These are phyloP conservation scores for Harpagifer antarcticus DNA, from an alignment of 2,797 vertebrate species.

Conservation along the genomic window DNA sequence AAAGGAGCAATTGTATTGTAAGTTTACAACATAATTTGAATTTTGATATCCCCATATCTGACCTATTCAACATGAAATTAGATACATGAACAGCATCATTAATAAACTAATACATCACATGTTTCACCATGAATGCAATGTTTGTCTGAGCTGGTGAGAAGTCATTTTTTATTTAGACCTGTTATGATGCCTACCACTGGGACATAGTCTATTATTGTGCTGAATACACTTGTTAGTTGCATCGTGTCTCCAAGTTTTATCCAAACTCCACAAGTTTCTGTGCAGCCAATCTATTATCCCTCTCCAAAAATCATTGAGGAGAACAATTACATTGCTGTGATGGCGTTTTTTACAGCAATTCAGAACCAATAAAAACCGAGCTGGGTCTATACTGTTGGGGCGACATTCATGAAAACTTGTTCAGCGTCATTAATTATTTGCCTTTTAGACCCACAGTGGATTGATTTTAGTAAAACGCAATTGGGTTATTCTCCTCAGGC, in stretches of 20 bases:
- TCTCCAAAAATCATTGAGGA: neutral
- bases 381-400: constrained; percentile 17
- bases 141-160: constrained; percentile 16
- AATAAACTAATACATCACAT: constrained; percentile 25
- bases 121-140: constrained; percentile 12
- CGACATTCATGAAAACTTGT: constrained; percentile 43
- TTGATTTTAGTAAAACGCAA: constrained; percentile 46
- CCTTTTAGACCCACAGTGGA: constrained; percentile 36
- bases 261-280: neutral
- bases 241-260: constrained; percentile 27
- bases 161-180: constrained; percentile 16
- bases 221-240: constrained; percentile 36
- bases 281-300: neutral
- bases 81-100: constrained; percentile 30
- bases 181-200: constrained; percentile 3
- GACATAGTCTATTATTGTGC: constrained; percentile 5
- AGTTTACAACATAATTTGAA: constrained; percentile 38
- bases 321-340: constrained; percentile 32
- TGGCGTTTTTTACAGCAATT: constrained; percentile 22
- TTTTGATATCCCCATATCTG: constrained; percentile 58
- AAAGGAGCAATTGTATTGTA: constrained; percentile 2
- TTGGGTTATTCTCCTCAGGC: constrained; percentile 37
- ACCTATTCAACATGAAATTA: constrained; percentile 32
- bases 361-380: constrained; percentile 20
- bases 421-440: constrained; percentile 50